Base-by-base conservation (phyloP, 1,140 invertebrate genomes). In the Cydia strobilella region DNA sequence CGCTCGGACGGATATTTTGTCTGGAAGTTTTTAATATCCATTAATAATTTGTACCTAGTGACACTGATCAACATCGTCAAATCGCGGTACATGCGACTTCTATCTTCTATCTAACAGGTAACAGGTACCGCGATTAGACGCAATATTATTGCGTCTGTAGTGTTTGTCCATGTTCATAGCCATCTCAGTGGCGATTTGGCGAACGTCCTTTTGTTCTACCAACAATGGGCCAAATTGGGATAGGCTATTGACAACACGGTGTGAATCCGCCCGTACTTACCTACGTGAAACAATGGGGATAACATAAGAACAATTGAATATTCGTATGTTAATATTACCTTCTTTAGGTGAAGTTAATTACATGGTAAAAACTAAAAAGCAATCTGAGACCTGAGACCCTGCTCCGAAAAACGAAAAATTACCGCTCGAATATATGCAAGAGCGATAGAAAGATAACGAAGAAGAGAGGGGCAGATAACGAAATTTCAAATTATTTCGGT, bases 211-310 rank as follows among this genome's bases (percentile, higher is more conserved):
- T 66, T 66, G 63, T 66, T 66, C 63, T 35, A 66, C 5, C 27
- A 13, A 66, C 63, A 66, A 66, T 66, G 63, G 62, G 5, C 63
- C 25, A 66, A 66, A 66, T 66, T 66, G 27, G 25, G 63, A 66
- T 20, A 23, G 63, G 12, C 27, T 35, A 18, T 66, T 66, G 63
- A 66, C 63, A 66, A 66, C 59, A 63, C 27, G 63, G 63, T 66
- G 63, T 35, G 63, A 66, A 66, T 66, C 63, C 63, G n/a, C 25
- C 10, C 59, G 4, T 59, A 66, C 62, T 65, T 51, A 15, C 7
- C 59, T 1, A 66, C 25, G 63, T 4, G 25, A 25, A 35, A 66
- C 63, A 66, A 66, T 66, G 13, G 62, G 62, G 5, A 12, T 62
- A 25, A 66, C 1, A 66, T 66, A 31, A 10, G 63, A 35, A 69